Conservation (phyloP, 2,888 invertebrate species). For the Apamea monoglypha region DNA sequence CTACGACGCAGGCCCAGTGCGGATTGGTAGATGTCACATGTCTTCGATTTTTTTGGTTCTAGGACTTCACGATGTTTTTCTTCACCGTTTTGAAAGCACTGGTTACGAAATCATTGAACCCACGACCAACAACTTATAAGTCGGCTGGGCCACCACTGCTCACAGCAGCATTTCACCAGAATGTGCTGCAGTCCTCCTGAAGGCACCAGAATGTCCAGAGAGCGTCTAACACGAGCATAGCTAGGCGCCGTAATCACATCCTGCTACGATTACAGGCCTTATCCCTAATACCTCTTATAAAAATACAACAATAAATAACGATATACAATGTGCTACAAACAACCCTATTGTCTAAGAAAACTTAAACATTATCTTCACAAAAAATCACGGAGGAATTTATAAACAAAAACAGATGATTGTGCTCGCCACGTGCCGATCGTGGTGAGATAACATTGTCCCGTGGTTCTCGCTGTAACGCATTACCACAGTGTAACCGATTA, state of each 20-base stretch:
- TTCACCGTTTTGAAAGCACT: too few species aligned
- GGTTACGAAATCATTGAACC: too few species aligned
- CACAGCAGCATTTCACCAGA: too few species aligned
- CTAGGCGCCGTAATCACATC: neutral
- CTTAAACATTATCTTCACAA: conserved; percentile 44
- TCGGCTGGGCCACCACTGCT: too few species aligned
- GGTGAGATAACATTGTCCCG: conserved; percentile 83
- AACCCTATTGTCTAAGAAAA: conserved; percentile 46
- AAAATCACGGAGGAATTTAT: conserved; percentile 68
- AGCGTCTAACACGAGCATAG: neutral
- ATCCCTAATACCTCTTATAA: neutral
- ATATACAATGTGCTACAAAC: conserved; percentile 30
- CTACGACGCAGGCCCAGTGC: too few species aligned
- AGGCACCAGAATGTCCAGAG: neutral
- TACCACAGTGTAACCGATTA: conserved; percentile 15
- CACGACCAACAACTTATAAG: too few species aligned
- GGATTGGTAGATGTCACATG: too few species aligned
- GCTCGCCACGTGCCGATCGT: conserved; percentile 84
- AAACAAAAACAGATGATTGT: conserved; percentile 79
- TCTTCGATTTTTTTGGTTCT: too few species aligned
- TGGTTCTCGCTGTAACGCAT: conserved; percentile 54
- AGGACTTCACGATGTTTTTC: too few species aligned
- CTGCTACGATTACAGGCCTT: neutral
- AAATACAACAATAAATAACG: conserved; percentile 19
- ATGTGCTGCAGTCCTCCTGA: neutral